Conservation (phyloP, 2,113 vertebrate genomes). For the Rattus norvegicus region GRCr8 NC_086028.1:21249001-21249500, state of each 20-base stretch:
- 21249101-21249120: fast-evolving
- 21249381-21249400: background rate
- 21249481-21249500: slow-evolving; percentile 56
- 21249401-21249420: background rate
- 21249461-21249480: slow-evolving; percentile 39
- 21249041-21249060: background rate
- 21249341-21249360: background rate
- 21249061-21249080: background rate
- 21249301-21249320: background rate
- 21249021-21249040: background rate
- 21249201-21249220: background rate
- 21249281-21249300: background rate
- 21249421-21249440: background rate
- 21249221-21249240: background rate
- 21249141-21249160: background rate
- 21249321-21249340: background rate
- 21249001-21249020: background rate
- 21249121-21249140: background rate
- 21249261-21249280: background rate
- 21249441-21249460: slow-evolving; percentile 23
- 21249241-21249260: background rate
- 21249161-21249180: background rate
- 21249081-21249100: background rate
- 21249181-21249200: background rate
- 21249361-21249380: background rate